Conservation (phyloP, 2,797 vertebrate species). For the Botia almorhae region DNA sequence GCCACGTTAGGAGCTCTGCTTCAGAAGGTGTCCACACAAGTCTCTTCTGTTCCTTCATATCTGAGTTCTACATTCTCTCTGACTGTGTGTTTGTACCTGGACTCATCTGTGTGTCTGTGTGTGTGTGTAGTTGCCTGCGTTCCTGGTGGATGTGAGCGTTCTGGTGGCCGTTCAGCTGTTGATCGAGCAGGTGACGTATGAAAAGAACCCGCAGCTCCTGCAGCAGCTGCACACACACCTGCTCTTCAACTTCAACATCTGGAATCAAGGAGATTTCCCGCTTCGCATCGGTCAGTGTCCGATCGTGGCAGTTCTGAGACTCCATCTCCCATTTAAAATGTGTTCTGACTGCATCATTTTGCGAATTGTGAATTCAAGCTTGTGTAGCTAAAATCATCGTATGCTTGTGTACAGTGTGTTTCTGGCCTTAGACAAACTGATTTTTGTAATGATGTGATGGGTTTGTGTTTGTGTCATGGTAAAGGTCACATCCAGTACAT, state of each 20-base stretch:
- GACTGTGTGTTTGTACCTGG: background rate
- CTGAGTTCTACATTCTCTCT: background rate
- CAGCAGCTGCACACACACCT: slow-evolving; percentile 93
- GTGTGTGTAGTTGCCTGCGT: slow-evolving; percentile 81
- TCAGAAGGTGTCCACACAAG: slow-evolving; percentile 82
- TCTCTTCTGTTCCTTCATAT: background rate
- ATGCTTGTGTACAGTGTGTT: too few species aligned
- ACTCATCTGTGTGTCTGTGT: slow-evolving; percentile 29
- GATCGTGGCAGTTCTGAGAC: too few species aligned
- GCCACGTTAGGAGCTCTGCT: slow-evolving; percentile 88
- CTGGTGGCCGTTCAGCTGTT: slow-evolving; percentile 91
- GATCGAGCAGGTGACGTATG: slow-evolving; percentile 90
- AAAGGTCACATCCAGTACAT: slow-evolving; percentile 97
- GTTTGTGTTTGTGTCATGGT: slow-evolving; percentile 30
- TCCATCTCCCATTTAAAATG: too few species aligned
- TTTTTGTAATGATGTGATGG: background rate
- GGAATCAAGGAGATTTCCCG: slow-evolving; percentile 97
- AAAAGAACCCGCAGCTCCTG: slow-evolving; percentile 89
- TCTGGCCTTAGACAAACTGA: too few species aligned
- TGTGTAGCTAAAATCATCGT: too few species aligned
- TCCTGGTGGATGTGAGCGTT: slow-evolving; percentile 92
- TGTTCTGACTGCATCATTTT: too few species aligned
- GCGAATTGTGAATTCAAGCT: too few species aligned
- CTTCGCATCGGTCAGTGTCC: slow-evolving; percentile 86
- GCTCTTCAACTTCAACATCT: slow-evolving; percentile 95